Conservation (phyloP, 2,888 invertebrate species). For the Heteromyza rotundicornis region DNA sequence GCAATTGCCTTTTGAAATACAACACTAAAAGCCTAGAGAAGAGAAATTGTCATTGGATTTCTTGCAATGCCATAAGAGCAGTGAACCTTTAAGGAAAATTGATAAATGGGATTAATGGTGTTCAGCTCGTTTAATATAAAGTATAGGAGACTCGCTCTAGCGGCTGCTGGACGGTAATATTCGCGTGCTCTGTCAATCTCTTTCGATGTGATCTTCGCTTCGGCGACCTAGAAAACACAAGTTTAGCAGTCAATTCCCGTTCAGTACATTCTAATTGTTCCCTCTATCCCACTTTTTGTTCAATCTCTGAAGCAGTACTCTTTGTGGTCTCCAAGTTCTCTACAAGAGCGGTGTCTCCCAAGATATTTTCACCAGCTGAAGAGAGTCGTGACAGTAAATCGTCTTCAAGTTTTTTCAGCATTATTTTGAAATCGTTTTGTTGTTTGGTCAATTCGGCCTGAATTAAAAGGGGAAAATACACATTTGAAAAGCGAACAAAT, state of each 20-base stretch:
- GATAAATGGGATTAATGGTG: constrained; percentile 96
- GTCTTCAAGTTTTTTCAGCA: constrained; percentile 90
- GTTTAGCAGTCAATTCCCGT: background rate
- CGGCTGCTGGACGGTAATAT: constrained; percentile 78
- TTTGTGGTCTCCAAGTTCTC: constrained; percentile 97
- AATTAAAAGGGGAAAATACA: constrained; percentile 29
- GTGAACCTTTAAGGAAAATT: constrained; percentile 87
- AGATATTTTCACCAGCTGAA: constrained; percentile 89
- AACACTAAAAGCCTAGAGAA: constrained; percentile 86
- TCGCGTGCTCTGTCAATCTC: constrained; percentile 94
- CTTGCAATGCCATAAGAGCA: background rate
- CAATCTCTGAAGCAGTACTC: constrained; percentile 94
- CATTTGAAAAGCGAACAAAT: background rate
- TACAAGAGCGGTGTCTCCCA: constrained; percentile 93
- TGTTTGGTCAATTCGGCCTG: constrained; percentile 91
- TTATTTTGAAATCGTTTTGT: constrained; percentile 96
- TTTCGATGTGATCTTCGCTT: constrained; percentile 89
- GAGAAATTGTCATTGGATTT: constrained; percentile 8
- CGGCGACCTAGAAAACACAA: constrained; percentile 68
- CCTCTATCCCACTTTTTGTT: constrained; percentile 85
- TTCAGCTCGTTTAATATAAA: constrained; percentile 95
- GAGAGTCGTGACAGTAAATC: constrained; percentile 88
- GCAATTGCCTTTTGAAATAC: constrained; percentile 96
- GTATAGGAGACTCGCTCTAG: constrained; percentile 90
- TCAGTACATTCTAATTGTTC: background rate